Percentiles rank a stretch among this genome's conserved stretches.
Conservation (phyloP, 2,888 invertebrate species). For the Diarsia dahlii region DNA sequence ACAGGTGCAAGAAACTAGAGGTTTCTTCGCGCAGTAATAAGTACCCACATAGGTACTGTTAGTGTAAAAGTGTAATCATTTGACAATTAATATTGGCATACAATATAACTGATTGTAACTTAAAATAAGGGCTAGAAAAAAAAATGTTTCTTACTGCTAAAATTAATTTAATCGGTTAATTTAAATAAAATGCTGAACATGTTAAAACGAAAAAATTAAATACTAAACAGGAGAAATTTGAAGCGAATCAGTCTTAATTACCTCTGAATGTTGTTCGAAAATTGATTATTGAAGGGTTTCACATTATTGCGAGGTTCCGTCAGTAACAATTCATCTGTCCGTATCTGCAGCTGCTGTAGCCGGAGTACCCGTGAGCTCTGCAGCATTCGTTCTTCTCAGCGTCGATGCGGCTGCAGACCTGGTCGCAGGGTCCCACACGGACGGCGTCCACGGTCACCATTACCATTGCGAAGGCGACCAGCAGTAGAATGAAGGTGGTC, state of each 20-base stretch:
- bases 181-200: not conserved
- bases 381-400: conserved; percentile 39
- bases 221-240: not conserved
- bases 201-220: not conserved
- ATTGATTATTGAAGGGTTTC: not conserved
- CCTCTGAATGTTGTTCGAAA: not conserved
- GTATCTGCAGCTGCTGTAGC: conserved; percentile 9
- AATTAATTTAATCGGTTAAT: conserved; percentile 12
- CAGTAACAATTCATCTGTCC: conserved; percentile 30
- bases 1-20: not conserved
- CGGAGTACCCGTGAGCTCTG: conserved; percentile 37
- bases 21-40: not conserved
- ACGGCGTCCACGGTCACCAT: conserved; percentile 26
- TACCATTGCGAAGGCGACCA: conserved; percentile 38
- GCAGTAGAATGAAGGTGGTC: conserved; percentile 37
- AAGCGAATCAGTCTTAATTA: not conserved
- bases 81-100: not conserved
- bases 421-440: conserved; percentile 38
- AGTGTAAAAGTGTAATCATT: not conserved
- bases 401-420: conserved; percentile 24
- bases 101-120: not conserved
- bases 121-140: not conserved
- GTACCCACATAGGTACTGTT: not conserved
- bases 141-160: not conserved
- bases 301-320: not conserved